Conservation (phyloP, 2,797 vertebrate genomes). For the Melanitta fusca region DNA sequence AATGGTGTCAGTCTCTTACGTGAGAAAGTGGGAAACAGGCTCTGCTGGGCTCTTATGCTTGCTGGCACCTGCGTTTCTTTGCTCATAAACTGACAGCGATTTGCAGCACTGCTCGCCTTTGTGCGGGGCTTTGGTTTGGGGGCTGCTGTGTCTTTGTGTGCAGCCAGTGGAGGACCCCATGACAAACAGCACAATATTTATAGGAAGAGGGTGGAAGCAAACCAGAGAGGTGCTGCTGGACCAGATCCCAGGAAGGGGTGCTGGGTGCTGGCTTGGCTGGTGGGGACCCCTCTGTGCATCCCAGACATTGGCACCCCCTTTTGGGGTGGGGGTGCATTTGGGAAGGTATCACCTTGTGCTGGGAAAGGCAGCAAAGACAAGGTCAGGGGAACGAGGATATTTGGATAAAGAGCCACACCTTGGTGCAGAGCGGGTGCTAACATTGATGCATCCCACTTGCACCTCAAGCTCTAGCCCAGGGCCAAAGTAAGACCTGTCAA, state of each 20-base stretch:
- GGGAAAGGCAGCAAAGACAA: accelerated
- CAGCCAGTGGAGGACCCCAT: accelerated
- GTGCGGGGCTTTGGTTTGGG: background rate
- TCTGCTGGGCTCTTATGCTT: background rate
- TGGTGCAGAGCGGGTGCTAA: accelerated
- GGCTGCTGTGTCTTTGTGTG: background rate
- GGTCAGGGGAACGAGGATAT: accelerated
- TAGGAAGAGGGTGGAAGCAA: background rate
- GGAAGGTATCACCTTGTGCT: background rate
- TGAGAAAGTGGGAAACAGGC: background rate
- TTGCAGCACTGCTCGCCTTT: background rate
- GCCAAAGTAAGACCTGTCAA: background rate
- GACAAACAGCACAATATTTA: accelerated
- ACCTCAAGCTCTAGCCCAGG: background rate
- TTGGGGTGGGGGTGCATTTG: background rate
- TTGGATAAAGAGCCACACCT: accelerated
- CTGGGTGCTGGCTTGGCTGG: accelerated
- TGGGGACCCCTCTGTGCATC: accelerated
- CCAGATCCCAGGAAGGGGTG: too few species aligned
- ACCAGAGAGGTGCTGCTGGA: background rate
- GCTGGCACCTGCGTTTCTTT: background rate
- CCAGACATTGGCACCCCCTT: too few species aligned
- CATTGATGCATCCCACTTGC: background rate
- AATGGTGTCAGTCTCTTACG: background rate
- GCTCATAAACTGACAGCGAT: too few species aligned